Base-by-base conservation (phyloP, 2,113 vertebrate species). In the Calonectris borealis region DNA sequence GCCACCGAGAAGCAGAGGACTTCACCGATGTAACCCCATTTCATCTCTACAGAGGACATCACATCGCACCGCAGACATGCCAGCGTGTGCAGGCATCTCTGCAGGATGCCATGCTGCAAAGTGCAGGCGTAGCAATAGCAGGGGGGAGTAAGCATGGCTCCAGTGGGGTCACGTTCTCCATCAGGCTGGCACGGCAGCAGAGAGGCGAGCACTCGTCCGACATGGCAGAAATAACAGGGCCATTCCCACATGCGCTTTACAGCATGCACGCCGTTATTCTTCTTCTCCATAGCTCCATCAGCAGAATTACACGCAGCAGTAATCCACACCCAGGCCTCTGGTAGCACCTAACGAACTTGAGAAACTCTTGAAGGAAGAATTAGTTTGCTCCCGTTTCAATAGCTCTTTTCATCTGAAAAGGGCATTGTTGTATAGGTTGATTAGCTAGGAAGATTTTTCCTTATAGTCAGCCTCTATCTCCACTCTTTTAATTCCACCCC, bases 141-240 rank as follows among this genome's bases (percentile, higher is more conserved):
- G 40, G 26, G 52, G 13, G 25, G 27, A 61, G 52, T 15, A 21
- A 73, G 31, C 52, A 60, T 3, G 2, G 61, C 76, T 66, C 46
- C 60, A 34, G 62, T 3, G 80, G 73, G 71, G 44, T 7, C 0
- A 0, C 0, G 3, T 25, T 93, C 42, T 78, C 46, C 73, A 75
- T 75, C 73, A 66, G 70, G 69, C 40, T 57, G 77, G 52, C 57
- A 44, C 0, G 0, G 62, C 44, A 69, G 68, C 10, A 8, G 55
- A 83, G 62, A 83, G 26, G 44, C 0, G 1, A 83, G 71, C 0
- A 0, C 44, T 58, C 21, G 4, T 29, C 44, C 0, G 1, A 73
- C 32, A 31, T 0, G 0, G 31, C 31, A 84, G 51, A 62, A 94
- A 52, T 24, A 79, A 82, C 0, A 1, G 57, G 20, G 17, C 22